These are phyloP conservation scores for Acipenser ruthenus DNA, from an alignment of 2,797 vertebrate species.

Conservation along the genomic window DNA sequence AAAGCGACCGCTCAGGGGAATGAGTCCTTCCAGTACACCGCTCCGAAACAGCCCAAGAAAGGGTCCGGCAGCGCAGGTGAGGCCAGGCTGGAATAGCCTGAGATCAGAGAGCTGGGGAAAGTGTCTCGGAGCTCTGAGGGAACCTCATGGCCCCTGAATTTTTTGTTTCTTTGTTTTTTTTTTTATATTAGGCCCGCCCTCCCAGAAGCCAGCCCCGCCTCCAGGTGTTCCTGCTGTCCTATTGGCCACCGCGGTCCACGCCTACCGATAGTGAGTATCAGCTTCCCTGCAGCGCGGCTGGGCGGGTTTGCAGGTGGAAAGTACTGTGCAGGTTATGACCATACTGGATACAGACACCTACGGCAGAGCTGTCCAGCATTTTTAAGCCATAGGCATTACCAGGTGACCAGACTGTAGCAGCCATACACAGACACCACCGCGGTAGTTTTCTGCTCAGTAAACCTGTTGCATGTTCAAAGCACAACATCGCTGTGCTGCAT, in stretches of 20 bases:
- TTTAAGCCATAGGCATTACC: too few species aligned
- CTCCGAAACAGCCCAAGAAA: slow-evolving; percentile 91
- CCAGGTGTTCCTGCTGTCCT: slow-evolving; percentile 60
- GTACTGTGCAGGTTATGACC: too few species aligned
- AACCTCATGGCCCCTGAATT: not conserved
- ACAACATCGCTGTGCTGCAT: too few species aligned
- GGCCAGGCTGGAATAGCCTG: not conserved
- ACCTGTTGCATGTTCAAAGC: too few species aligned
- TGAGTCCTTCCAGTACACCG: slow-evolving; percentile 91
- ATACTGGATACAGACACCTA: too few species aligned
- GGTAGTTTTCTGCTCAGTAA: too few species aligned
- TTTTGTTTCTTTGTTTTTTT: not conserved
- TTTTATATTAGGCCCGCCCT: slow-evolving; percentile 31
- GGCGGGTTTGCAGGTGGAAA: too few species aligned
- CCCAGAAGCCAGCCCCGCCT: slow-evolving; percentile 51
- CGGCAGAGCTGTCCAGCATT: too few species aligned
- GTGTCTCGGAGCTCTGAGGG: too few species aligned
- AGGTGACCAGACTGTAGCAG: too few species aligned
- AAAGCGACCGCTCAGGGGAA: slow-evolving; percentile 68
- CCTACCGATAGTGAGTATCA: slow-evolving; percentile 80
- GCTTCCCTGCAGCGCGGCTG: not conserved
- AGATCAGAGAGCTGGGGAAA: not conserved
- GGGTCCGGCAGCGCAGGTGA: slow-evolving; percentile 58
- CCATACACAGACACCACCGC: too few species aligned
- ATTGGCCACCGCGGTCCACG: slow-evolving; percentile 72